These are phyloP conservation scores for Colletes latitarsis DNA, from an alignment of 1,140 invertebrate genomes.

Conservation along the genomic window DNA sequence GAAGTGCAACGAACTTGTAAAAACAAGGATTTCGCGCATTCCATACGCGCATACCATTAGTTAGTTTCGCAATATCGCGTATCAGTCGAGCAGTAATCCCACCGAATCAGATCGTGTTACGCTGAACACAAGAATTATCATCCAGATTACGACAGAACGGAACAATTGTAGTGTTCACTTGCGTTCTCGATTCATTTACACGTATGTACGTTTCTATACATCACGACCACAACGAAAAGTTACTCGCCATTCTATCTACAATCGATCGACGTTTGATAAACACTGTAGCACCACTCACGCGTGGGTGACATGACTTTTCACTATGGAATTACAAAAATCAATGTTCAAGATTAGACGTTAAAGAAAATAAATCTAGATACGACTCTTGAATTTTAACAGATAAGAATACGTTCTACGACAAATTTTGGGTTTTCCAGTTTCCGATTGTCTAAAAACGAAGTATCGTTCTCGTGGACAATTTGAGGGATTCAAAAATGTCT, in stretches of 20 bases:
- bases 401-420: no score
- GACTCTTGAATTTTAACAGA: no score
- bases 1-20: slow-evolving; percentile 54
- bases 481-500: no score
- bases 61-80: slow-evolving; percentile 43
- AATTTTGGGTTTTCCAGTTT: no score
- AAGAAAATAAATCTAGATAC: no score
- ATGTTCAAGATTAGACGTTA: no score
- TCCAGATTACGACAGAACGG: neutral
- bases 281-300: no score
- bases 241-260: neutral
- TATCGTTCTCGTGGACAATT: no score
- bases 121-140: neutral
- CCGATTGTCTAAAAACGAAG: no score
- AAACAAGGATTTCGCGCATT: slow-evolving; percentile 49
- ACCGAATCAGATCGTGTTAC: slow-evolving; percentile 21
- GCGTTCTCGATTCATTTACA: neutral
- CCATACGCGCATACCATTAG: slow-evolving; percentile 37
- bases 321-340: no score
- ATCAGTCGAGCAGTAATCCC: slow-evolving; percentile 7
- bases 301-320: no score
- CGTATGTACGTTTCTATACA: neutral
- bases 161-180: neutral
- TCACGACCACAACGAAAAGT: neutral
- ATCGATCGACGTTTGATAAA: no score